Evolutionary conservation across 2,113 vertebrate genomes (phyloP).

Genomic region (Bucco capensis): DNA sequence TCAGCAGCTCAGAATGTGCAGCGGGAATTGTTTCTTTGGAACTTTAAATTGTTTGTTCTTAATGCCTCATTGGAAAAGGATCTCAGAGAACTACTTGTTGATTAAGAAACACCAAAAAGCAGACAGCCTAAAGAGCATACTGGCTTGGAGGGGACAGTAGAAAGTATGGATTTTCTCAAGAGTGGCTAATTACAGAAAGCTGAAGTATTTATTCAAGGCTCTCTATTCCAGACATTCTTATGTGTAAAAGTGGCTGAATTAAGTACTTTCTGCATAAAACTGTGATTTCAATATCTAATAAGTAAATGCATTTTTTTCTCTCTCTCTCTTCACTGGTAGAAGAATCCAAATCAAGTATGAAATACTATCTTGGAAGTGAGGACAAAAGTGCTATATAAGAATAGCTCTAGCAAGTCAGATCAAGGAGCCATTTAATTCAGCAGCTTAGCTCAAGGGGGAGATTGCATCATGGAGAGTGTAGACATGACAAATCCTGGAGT

Average conservation of each 20-base stretch:
- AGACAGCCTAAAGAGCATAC: background rate
- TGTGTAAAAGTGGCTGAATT: background rate
- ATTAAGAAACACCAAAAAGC: background rate
- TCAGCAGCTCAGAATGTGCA: background rate
- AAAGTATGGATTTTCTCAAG: background rate
- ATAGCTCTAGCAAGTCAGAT: background rate
- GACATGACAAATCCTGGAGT: background rate
- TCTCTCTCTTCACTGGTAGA: background rate
- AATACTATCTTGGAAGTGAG: background rate
- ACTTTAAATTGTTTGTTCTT: background rate
- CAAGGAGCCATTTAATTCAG: background rate
- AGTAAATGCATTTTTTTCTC: background rate
- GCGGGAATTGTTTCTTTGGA: background rate
- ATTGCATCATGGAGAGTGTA: background rate
- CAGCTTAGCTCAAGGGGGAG: accelerated
- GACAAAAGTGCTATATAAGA: background rate
- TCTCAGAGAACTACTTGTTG: background rate
- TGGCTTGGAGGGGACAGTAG: background rate
- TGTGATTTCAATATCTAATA: background rate
- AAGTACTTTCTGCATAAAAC: background rate
- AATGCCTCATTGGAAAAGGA: background rate
- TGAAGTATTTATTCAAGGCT: background rate
- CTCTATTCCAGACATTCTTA: background rate
- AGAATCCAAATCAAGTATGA: background rate
- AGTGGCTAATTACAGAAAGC: background rate